phyloP scores from a whole-genome alignment of 2,888 invertebrate species.

The Dryocosmus kuriphilus region DNA sequence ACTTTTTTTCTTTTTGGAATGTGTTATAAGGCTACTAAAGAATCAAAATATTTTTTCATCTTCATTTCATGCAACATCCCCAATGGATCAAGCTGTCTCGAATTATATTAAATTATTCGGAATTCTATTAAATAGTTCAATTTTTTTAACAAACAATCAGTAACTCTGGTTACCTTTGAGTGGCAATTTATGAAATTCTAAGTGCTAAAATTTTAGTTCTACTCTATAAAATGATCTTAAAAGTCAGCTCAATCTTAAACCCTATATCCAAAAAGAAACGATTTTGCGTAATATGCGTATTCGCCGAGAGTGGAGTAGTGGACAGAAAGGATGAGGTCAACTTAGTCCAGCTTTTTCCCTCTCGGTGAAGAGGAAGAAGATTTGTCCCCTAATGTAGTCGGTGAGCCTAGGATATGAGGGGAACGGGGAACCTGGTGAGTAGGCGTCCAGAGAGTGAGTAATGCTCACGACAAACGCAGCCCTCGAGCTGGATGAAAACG shows the following conservation, averaged over 20 bases:
- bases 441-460: slow-evolving; percentile 70
- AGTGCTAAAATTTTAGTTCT: too few relatives aligned
- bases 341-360: slow-evolving; percentile 1
- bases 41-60: too few relatives aligned
- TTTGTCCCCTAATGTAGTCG: slow-evolving; percentile 77
- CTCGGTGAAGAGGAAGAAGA: slow-evolving; percentile 65
- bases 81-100: too few relatives aligned
- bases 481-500: slow-evolving; percentile 63
- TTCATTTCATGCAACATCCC: too few relatives aligned
- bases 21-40: too few relatives aligned
- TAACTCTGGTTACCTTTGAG: too few relatives aligned
- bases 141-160: too few relatives aligned
- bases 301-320: background rate
- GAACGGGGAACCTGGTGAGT: slow-evolving; percentile 49
- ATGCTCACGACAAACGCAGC: slow-evolving; percentile 78
- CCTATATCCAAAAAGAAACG: background rate
- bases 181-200: too few relatives aligned
- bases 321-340: slow-evolving; percentile 18
- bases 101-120: too few relatives aligned
- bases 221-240: background rate
- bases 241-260: background rate
- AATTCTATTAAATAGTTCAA: too few relatives aligned
- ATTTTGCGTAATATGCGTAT: slow-evolving; percentile 4
- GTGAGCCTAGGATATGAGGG: slow-evolving; percentile 67
- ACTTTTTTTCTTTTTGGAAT: too few relatives aligned